Evolutionary conservation across 2,797 vertebrate genomes (phyloP), one percentile per base, ranked within the genome.

Genomic region (Myotis pilosus): DNA sequence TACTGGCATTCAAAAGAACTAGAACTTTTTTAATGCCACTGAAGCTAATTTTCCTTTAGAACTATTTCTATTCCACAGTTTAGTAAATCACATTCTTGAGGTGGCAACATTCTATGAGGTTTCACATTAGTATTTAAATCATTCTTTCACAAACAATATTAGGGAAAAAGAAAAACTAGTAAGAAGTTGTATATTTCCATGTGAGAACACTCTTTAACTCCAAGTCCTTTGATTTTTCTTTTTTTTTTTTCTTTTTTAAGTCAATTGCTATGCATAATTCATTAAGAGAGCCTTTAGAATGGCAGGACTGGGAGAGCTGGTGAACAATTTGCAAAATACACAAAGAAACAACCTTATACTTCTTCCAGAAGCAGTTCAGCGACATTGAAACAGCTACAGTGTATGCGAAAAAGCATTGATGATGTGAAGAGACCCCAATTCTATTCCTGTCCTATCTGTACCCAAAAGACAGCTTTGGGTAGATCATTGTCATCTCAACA

Each of bases 251-350:
- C 28, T 30, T 62, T 60, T 60, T 96, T 92, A 96, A 97, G 92
- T 97, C 96, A 97, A 96, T 94, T 22, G 75, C 95, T 91, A 91
- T 97, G 93, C 87, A 95, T 97, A 95, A 97, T 97, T 96, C 96
- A 97, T 96, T 83, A 89, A 72, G 33, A 47, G 28, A 94, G 76
- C 92, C 95, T 79, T 94, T 89, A 89, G 72, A 95, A 97, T 75
- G 92, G 91, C 91, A 96, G 76, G 55, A 96, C 53, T 68, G 64
- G 85, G 92, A 82, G 60, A 95, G 74, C 87, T 74, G 64, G 81
- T 80, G 86, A 95, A 96, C 71, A 92, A 93, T 94, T 89, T 94
- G 89, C 82, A 94, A 96, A 96, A 96, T 72, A 93, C 60, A 94
- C 94, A 92, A 74, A 94, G 66, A 83, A 62, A 86, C 94, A 69